Evolutionary conservation across 2,113 vertebrate genomes (phyloP).

Genomic region (Paramisgurnus dabryanus): DNA sequence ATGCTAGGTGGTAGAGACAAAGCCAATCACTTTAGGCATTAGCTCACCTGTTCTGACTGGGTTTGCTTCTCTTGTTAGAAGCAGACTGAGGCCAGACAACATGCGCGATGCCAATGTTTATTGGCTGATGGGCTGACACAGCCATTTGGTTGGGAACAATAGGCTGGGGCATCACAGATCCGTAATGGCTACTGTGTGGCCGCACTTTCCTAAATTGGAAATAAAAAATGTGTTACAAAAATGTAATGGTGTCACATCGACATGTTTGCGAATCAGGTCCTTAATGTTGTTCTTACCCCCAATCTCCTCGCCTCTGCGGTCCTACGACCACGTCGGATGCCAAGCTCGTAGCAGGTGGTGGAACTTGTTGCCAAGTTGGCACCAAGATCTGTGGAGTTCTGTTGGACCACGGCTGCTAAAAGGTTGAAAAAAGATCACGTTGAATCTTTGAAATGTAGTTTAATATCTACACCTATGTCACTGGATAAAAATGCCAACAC

Average conservation of each 20-base stretch:
- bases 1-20: not conserved
- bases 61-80: conserved; percentile 85
- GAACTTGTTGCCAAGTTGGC: conserved; percentile 92
- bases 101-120: conserved; percentile 94
- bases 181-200: conserved; percentile 86
- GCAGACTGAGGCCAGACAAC: conserved; percentile 93
- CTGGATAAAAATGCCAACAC: not conserved
- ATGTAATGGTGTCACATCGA: not conserved
- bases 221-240: not conserved
- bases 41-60: conserved; percentile 86
- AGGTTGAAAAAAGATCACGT: not conserved
- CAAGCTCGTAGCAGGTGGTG: conserved; percentile 80
- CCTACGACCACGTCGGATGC: conserved; percentile 82
- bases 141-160: conserved; percentile 91
- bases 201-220: conserved; percentile 80
- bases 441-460: not conserved
- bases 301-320: conserved; percentile 88
- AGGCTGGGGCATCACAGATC: conserved; percentile 84
- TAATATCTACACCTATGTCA: not conserved
- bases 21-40: not conserved
- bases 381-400: conserved; percentile 89
- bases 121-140: conserved; percentile 89
- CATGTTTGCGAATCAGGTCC: too few relatives aligned
- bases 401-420: conserved; percentile 85
- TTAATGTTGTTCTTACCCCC: conserved; percentile 82